Evolutionary conservation across 2,888 invertebrate genomes (phyloP).

Genomic region (Ligdia adustata): DNA sequence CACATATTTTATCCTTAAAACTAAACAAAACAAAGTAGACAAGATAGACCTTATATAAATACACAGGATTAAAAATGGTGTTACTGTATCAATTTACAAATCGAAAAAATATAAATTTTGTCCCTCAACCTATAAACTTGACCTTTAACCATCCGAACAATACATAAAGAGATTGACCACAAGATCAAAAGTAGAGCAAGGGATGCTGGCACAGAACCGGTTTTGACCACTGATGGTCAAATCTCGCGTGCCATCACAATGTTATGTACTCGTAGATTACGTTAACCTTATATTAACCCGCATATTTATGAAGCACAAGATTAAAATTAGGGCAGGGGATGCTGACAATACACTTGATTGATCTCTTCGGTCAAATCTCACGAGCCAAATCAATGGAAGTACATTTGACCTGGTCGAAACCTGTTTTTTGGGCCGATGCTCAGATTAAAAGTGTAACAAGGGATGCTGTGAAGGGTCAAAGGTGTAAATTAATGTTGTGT

Average conservation of each 20-base stretch:
- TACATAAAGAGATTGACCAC: conserved; percentile 13
- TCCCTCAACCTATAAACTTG: conserved; percentile 6
- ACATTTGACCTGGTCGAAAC: conserved; percentile 5
- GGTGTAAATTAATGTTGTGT: not conserved
- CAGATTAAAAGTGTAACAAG: conserved; percentile 45
- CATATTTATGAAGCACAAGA: too few relatives aligned
- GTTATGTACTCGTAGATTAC: too few relatives aligned
- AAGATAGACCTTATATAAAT: too few relatives aligned
- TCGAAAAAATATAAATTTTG: not conserved
- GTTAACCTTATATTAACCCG: too few relatives aligned
- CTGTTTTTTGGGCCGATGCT: conserved; percentile 7
- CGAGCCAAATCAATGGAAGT: conserved; percentile 8
- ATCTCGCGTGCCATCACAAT: too few relatives aligned
- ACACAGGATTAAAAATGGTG: too few relatives aligned
- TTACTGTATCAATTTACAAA: not conserved
- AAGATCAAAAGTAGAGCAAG: conserved; percentile 48
- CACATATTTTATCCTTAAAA: too few relatives aligned
- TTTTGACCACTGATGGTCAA: too few relatives aligned
- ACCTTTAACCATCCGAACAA: conserved; percentile 14
- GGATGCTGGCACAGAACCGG: conserved; percentile 35
- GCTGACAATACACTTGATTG: too few relatives aligned
- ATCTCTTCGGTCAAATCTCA: conserved; percentile 25
- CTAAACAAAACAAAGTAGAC: too few relatives aligned
- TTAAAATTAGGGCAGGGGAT: too few relatives aligned
- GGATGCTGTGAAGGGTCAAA: conserved; percentile 40